A percentile compares a stretch with the other conserved stretches of the same genome.
Evolutionary conservation across 1,140 invertebrate genomes (phyloP).

Genomic region (Parasteatoda tepidariorum): DNA sequence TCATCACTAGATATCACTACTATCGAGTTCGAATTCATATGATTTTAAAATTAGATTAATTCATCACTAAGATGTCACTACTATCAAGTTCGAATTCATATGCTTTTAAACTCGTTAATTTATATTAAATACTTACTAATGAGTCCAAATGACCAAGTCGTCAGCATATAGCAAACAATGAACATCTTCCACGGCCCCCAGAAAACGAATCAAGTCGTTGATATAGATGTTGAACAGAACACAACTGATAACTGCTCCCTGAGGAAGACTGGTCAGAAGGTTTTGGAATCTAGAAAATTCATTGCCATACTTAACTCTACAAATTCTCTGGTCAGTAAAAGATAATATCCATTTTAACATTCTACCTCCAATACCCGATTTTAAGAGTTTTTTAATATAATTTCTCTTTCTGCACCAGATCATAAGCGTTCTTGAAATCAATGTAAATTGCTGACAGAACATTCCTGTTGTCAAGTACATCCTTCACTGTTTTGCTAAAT

Average conservation of each 20-base stretch:
- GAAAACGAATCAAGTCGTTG: not conserved
- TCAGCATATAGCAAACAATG: no score
- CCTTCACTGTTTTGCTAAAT: conserved; percentile 9
- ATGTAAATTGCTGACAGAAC: conserved; percentile 6
- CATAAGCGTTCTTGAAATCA: conserved; percentile 6
- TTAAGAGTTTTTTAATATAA: conserved; percentile 7
- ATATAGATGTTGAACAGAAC: conserved; percentile 1
- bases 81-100: no score
- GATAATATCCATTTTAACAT: not conserved
- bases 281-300: not conserved
- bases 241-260: not conserved
- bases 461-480: not conserved
- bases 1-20: no score
- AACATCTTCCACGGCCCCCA: no score
- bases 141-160: no score
- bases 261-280: not conserved
- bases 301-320: not conserved
- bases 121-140: no score
- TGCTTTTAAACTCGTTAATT: no score
- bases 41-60: no score
- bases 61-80: no score
- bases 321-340: not conserved
- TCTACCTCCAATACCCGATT: not conserved
- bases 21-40: no score
- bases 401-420: not conserved